A percentile compares a stretch with the other conserved stretches of the same genome.
phyloP scores from a whole-genome alignment of 2,888 invertebrate genomes.

The Ormyrus rosae region DNA sequence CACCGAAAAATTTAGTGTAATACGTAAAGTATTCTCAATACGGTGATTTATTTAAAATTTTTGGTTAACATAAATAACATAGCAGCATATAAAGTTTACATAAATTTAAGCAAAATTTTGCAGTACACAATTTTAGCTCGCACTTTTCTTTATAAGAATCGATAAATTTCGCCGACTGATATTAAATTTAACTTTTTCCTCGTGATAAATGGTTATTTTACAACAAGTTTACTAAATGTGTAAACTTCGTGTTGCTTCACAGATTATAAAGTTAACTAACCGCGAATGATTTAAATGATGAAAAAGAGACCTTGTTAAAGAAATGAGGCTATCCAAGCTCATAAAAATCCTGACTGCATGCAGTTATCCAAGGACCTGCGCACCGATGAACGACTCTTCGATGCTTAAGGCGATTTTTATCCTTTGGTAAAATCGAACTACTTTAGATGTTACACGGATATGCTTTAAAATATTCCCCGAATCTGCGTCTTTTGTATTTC shows the following conservation, averaged over 20 bases:
- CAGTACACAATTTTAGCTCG: conserved; percentile 1
- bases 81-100: not conserved
- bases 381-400: conserved; percentile 5
- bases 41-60: no score
- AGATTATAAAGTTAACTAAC: conserved; percentile 44
- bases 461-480: conserved; percentile 7
- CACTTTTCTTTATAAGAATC: not conserved
- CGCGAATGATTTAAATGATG: conserved; percentile 47
- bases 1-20: no score
- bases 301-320: conserved; percentile 46
- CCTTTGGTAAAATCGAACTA: conserved; percentile 22
- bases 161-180: conserved; percentile 28
- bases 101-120: conserved; percentile 5
- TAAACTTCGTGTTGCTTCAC: conserved; percentile 39
- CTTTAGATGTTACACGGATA: conserved; percentile 18
- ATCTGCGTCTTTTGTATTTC: not conserved
- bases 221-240: conserved; percentile 35
- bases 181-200: conserved; percentile 12
- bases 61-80: not conserved
- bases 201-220: conserved; percentile 38
- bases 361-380: conserved; percentile 41
- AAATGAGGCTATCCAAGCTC: conserved; percentile 49
- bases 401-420: conserved; percentile 41
- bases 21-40: no score
- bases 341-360: conserved; percentile 31